Percentiles rank a stretch among this genome's conserved stretches.
Evolutionary conservation across 2,113 vertebrate genomes (phyloP).

Genomic region (Limnothrissa miodon): DNA sequence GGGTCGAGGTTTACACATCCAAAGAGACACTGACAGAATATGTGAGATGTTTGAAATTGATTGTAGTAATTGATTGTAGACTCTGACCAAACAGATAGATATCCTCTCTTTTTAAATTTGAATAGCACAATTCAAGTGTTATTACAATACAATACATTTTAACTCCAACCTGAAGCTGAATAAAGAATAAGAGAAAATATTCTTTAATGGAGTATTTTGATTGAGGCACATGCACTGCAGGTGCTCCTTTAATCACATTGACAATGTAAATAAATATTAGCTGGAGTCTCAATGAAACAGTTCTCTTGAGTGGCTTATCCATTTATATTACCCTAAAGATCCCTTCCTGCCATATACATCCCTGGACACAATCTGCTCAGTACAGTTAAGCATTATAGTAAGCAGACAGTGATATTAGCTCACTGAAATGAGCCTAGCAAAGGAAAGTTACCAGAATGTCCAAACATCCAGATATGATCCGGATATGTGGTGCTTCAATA

Average conservation of each 20-base stretch:
- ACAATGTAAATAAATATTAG: too few species aligned
- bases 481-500: not conserved
- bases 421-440: not conserved
- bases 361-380: not conserved
- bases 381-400: not conserved
- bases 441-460: conserved; percentile 8
- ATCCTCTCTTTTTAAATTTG: not conserved
- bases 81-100: not conserved
- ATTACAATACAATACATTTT: not conserved
- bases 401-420: not conserved
- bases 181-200: not conserved
- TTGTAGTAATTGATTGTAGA: not conserved
- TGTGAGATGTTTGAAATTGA: not conserved
- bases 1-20: not conserved
- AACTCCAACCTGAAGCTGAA: not conserved
- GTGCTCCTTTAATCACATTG: not conserved
- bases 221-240: not conserved
- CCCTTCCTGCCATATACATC: not conserved
- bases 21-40: not conserved
- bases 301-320: too few species aligned
- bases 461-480: not conserved
- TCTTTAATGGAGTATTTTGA: not conserved
- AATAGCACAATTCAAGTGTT: not conserved
- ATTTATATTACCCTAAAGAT: not conserved
- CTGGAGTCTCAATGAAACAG: too few species aligned